Percentiles rank a stretch among this genome's conserved stretches.
Evolutionary conservation across 2,797 vertebrate species (phyloP).

Genomic region (Heliangelus exortis): DNA sequence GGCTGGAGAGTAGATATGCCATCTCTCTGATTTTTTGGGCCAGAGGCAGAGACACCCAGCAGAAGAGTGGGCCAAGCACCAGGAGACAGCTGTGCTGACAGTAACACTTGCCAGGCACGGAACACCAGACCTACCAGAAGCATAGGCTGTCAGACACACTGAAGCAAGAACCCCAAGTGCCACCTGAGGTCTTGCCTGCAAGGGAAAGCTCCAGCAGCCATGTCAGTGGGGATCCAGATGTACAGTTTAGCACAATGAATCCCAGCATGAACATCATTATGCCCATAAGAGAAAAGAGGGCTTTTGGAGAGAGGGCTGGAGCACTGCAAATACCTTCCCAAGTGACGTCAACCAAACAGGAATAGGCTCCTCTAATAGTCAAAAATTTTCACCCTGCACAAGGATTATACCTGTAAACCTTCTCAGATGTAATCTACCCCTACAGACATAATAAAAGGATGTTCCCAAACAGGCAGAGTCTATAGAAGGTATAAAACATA

Average conservation of each 20-base stretch:
- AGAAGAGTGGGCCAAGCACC: neutral
- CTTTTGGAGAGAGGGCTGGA: neutral
- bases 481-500: neutral
- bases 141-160: neutral
- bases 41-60: neutral
- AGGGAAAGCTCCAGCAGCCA: neutral
- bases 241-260: neutral
- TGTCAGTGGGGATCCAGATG: neutral
- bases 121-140: neutral
- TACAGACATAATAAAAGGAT: neutral
- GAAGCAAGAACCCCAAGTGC: neutral
- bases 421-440: neutral
- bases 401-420: neutral
- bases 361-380: neutral
- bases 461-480: neutral
- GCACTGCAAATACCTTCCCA: neutral
- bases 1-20: neutral
- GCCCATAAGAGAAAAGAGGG: neutral
- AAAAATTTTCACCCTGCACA: neutral
- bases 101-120: neutral
- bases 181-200: neutral
- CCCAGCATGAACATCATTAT: neutral
- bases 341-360: neutral
- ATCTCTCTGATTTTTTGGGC: neutral
- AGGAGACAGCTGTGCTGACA: neutral